phyloP scores from a whole-genome alignment of 1,140 invertebrate species.

The Acromyrmex heyeri region DNA sequence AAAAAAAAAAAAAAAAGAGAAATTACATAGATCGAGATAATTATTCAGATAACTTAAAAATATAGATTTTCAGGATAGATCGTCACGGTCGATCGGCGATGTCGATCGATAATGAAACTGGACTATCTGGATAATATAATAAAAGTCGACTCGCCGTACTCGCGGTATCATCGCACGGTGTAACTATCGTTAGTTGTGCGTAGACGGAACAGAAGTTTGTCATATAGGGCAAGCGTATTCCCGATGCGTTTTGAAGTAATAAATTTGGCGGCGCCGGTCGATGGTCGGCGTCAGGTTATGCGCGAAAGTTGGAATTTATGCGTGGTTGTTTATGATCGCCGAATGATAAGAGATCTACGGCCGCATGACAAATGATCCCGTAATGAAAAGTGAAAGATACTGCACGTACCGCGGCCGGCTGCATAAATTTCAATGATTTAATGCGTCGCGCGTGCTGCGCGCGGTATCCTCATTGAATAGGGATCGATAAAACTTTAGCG shows the following conservation, averaged over 20 bases:
- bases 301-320: constrained; percentile 87
- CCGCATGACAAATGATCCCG: constrained; percentile 87
- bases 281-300: constrained; percentile 86
- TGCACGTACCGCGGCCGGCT: constrained; percentile 79
- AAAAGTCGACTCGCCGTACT: constrained; percentile 16
- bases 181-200: constrained; percentile 71
- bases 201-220: constrained; percentile 79
- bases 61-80: not conserved
- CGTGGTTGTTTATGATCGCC: constrained; percentile 87
- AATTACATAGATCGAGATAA: not conserved
- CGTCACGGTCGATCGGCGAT: not conserved
- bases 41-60: constrained; percentile 4
- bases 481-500: constrained; percentile 83
- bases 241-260: constrained; percentile 85
- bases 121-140: not conserved
- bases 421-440: constrained; percentile 88
- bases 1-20: not conserved
- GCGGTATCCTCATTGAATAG: constrained; percentile 83
- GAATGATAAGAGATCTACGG: constrained; percentile 86
- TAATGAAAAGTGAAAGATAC: constrained; percentile 88
- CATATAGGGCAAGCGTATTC: constrained; percentile 79
- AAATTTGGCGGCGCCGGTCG: constrained; percentile 83
- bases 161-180: constrained; percentile 60
- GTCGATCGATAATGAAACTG: constrained; percentile 15
- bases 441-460: constrained; percentile 82